Evolutionary conservation across 2,888 invertebrate genomes (phyloP).

Genomic region (Napeogenes sylphis): DNA sequence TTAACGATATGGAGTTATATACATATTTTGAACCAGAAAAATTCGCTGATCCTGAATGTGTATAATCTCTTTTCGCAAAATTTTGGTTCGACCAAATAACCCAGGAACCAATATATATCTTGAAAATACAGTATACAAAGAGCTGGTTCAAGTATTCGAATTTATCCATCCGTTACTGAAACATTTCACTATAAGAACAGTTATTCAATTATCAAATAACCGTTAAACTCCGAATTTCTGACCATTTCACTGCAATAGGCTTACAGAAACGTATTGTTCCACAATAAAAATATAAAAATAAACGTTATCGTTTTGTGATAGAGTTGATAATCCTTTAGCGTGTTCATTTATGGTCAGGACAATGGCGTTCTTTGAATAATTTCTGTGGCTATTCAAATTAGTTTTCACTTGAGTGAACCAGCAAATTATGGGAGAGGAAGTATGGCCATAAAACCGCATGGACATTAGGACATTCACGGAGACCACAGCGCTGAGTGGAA

Average conservation of each 20-base stretch:
- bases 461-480: constrained; percentile 10
- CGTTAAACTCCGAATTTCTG: constrained; percentile 3
- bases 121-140: no score
- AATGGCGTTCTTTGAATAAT: constrained; percentile 34
- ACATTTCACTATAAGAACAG: constrained; percentile 1
- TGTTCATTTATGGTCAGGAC: constrained; percentile 22
- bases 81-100: no score
- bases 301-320: background rate
- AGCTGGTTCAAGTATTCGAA: background rate
- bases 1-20: no score
- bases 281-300: background rate
- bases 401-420: constrained; percentile 51
- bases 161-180: background rate
- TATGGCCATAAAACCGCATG: constrained; percentile 25
- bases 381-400: constrained; percentile 48
- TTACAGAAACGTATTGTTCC: constrained; percentile 1
- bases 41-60: no score
- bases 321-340: background rate
- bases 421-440: constrained; percentile 40
- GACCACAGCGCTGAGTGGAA: constrained; percentile 3
- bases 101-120: no score
- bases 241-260: constrained; percentile 1
- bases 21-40: no score
- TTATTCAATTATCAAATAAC: constrained; percentile 8
- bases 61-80: no score